Conservation (phyloP, 2,888 invertebrate species). For the Sphaerophoria taeniata region DNA sequence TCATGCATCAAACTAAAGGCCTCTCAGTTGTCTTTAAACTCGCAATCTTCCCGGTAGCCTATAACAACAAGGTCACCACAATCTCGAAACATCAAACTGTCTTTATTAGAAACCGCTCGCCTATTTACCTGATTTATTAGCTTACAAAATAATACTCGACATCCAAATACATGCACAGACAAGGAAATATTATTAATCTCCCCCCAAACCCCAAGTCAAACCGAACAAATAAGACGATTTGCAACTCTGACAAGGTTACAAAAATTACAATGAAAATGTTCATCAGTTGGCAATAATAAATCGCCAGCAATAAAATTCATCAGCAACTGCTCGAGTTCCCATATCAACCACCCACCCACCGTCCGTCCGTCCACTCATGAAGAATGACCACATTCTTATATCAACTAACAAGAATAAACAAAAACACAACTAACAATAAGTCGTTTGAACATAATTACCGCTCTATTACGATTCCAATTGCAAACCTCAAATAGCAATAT, state of each 20-base stretch:
- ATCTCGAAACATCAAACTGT: too few relatives aligned
- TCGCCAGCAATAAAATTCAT: conserved; percentile 20
- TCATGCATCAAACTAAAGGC: too few relatives aligned
- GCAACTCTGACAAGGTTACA: conserved; percentile 16
- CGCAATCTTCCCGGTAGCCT: too few relatives aligned
- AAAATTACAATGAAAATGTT: not conserved
- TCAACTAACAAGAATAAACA: conserved; percentile 14
- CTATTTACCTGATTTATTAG: not conserved
- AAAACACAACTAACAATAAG: conserved; percentile 63
- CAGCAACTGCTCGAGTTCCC: conserved; percentile 24
- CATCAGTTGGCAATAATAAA: conserved; percentile 9
- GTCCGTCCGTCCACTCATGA: not conserved
- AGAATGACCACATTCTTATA: conserved; percentile 17
- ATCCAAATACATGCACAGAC: too few relatives aligned
- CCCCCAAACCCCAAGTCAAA: not conserved
- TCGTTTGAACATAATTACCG: conserved; percentile 67
- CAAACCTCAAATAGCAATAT: not conserved
- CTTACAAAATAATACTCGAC: not conserved
- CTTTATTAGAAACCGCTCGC: too few relatives aligned
- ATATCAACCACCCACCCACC: conserved; percentile 5
- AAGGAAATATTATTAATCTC: too few relatives aligned
- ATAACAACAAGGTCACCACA: too few relatives aligned
- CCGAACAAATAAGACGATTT: not conserved
- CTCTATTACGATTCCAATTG: conserved; percentile 52
- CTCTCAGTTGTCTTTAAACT: too few relatives aligned